phyloP scores from a whole-genome alignment of 2,888 invertebrate species.

The Ellobium chinense region DNA sequence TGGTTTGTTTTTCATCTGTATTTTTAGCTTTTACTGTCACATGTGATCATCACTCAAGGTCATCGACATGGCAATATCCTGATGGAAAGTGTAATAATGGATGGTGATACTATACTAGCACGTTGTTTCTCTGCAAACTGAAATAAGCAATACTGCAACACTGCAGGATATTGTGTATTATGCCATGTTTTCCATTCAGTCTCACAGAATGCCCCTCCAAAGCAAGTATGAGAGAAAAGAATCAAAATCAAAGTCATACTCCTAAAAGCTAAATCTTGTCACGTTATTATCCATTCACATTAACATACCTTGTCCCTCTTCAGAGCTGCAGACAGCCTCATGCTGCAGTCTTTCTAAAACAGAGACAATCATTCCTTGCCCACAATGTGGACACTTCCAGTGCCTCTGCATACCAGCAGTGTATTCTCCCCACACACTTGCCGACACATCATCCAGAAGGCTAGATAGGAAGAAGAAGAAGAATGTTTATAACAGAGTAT shows the following conservation, averaged over 20 bases:
- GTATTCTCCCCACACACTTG: slow-evolving; percentile 70
- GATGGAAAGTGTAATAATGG: too few species aligned
- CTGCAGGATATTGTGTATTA: too few species aligned
- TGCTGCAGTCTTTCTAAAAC: slow-evolving; percentile 88
- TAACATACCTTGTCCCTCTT: slow-evolving; percentile 58
- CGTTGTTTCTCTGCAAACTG: too few species aligned
- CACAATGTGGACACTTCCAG: slow-evolving; percentile 88
- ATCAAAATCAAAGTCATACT: neutral
- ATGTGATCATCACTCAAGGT: too few species aligned
- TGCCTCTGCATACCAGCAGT: slow-evolving; percentile 82
- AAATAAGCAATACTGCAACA: too few species aligned
- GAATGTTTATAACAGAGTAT: too few species aligned
- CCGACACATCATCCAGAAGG: slow-evolving; percentile 72
- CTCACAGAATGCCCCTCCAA: neutral
- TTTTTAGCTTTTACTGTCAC: too few species aligned
- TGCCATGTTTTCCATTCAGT: neutral
- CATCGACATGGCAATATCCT: too few species aligned
- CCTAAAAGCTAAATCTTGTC: neutral
- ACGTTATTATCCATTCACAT: neutral
- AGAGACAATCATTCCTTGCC: slow-evolving; percentile 83
- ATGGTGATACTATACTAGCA: too few species aligned
- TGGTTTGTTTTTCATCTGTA: too few species aligned
- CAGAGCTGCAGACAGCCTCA: slow-evolving; percentile 80
- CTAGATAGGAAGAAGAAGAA: slow-evolving; percentile 78
- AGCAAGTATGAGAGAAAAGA: neutral